Evolutionary conservation across 2,888 invertebrate species (phyloP).

Genomic region (Lasioglossum lativentre): DNA sequence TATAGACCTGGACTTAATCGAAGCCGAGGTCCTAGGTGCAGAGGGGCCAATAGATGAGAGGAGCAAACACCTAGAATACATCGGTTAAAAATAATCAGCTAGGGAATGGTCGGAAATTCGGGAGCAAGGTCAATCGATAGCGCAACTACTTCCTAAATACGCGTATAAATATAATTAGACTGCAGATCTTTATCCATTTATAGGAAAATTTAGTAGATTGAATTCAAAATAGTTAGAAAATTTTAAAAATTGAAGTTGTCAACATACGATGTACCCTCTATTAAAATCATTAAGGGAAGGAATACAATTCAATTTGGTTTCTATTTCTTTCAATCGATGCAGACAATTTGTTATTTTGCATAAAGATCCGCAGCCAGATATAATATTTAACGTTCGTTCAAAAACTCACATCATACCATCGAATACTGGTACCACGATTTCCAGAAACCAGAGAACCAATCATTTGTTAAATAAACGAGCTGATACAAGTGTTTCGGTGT

Average conservation of each 20-base stretch:
- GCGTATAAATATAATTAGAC: constrained; percentile 47
- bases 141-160: constrained; percentile 53
- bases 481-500: no score
- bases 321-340: no score
- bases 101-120: constrained; percentile 61
- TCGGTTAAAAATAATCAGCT: constrained; percentile 67
- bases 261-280: no score
- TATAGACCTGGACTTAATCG: constrained; percentile 25
- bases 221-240: no score
- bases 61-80: constrained; percentile 46
- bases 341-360: no score
- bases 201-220: no score
- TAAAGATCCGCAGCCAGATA: no score
- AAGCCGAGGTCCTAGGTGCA: not conserved
- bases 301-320: no score
- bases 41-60: constrained; percentile 20
- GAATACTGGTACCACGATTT: not conserved
- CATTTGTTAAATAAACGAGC: no score
- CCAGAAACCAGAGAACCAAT: not conserved
- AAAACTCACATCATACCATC: constrained; percentile 20
- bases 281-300: no score
- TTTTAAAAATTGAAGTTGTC: no score
- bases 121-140: constrained; percentile 69
- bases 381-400: constrained; percentile 8
- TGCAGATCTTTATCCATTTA: no score